Percentiles rank a stretch among this genome's conserved stretches.
phyloP scores from a whole-genome alignment of 2,113 vertebrate species.

The Lasiurus cinereus region DNA sequence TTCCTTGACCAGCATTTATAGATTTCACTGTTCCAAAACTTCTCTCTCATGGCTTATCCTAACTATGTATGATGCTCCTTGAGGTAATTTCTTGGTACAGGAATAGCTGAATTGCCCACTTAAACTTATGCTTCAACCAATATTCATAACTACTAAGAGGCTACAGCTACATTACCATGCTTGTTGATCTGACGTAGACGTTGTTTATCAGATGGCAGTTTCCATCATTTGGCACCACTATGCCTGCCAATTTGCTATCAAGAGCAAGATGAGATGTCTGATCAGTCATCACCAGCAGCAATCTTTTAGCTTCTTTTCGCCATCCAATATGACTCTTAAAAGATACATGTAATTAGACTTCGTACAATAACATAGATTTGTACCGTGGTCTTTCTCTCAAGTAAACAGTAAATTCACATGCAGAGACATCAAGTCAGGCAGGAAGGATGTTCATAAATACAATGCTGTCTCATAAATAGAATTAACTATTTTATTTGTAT shows the following conservation, averaged over 20 bases:
- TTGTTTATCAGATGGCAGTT: conserved; percentile 96
- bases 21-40: neutral
- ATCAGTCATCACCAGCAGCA: conserved; percentile 98
- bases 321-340: conserved; percentile 95
- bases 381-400: conserved; percentile 51
- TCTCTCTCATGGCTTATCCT: conserved; percentile 15
- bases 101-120: conserved; percentile 24
- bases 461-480: conserved; percentile 9
- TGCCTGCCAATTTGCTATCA: conserved; percentile 97
- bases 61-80: conserved; percentile 36
- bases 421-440: conserved; percentile 35
- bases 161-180: conserved; percentile 91
- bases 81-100: conserved; percentile 57
- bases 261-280: conserved; percentile 98
- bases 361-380: conserved; percentile 60
- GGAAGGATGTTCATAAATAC: neutral
- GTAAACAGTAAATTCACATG: conserved; percentile 19
- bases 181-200: conserved; percentile 92
- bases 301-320: conserved; percentile 95
- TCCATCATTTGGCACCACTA: conserved; percentile 96
- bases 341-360: conserved; percentile 76
- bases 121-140: conserved; percentile 23
- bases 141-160: neutral
- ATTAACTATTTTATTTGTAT: neutral
- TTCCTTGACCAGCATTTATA: neutral